Conservation (phyloP, 2,888 invertebrate species). For the Nysson spinosus region DNA sequence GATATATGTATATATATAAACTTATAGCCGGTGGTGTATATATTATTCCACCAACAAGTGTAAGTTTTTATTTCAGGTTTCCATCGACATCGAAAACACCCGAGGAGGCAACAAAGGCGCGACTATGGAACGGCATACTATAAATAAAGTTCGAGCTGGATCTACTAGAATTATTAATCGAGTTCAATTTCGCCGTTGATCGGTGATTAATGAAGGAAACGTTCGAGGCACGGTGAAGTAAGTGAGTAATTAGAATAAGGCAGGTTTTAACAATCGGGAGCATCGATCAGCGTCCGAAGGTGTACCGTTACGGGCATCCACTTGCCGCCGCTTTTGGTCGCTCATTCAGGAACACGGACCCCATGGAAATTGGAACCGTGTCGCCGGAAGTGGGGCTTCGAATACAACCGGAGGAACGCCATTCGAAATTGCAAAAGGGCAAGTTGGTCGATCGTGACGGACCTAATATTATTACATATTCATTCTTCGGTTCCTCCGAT, state of each 20-base stretch:
- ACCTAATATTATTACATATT: too few relatives aligned
- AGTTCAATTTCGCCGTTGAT: neutral
- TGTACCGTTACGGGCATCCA: conserved; percentile 38
- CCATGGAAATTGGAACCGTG: conserved; percentile 56
- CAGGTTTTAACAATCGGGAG: conserved; percentile 3
- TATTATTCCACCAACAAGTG: too few relatives aligned
- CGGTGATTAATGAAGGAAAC: neutral
- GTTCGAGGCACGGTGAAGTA: neutral
- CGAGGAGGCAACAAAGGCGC: neutral
- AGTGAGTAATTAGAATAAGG: conserved; percentile 3
- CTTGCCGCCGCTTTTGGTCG: conserved; percentile 28
- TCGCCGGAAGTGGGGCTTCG: conserved; percentile 48
- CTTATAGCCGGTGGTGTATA: too few relatives aligned
- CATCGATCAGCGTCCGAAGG: conserved; percentile 27
- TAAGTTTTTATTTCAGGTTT: too few relatives aligned
- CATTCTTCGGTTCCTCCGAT: too few relatives aligned
- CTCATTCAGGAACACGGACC: conserved; percentile 17
- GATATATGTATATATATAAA: too few relatives aligned
- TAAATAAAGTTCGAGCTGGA: neutral
- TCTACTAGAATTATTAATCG: neutral
- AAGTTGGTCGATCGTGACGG: conserved; percentile 17
- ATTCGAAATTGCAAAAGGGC: conserved; percentile 16
- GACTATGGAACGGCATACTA: neutral
- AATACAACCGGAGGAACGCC: conserved; percentile 15
- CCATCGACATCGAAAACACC: conserved; percentile 4